Evolutionary conservation across 2,797 vertebrate genomes (phyloP), one percentile per base, ranked within the genome.

Genomic region (Myotis planiceps): DNA sequence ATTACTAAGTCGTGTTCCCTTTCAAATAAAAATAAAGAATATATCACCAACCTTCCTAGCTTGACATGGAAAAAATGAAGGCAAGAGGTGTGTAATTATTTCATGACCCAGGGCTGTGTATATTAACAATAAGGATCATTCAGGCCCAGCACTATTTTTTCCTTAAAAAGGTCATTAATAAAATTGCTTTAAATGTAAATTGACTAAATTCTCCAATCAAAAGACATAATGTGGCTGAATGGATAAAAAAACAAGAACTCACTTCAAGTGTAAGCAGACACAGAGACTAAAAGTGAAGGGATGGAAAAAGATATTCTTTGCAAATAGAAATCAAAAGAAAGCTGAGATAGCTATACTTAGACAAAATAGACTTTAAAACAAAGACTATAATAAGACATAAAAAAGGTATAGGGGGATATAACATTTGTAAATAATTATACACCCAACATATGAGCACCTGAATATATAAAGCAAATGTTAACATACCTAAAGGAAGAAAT

Each of bases 91-190:
- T 75, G 58, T 69, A 51, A 75, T 81, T 69, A 39, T 81, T 79
- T 75, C 21, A 53, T 87, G 58, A 83, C 18, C 60, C 1, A 63
- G 8, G 21, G 13, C 7, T 81, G 1, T 86, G 2, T 60, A 34
- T 95, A 58, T 92, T 16, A 82, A 79, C n/a, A 90, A 63, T 23
- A 55, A 69, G 6, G 42, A 83, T 74, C 45, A 76, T 80, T 87
- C 15, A 51, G 21, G 12, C 4, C 5, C n/a, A 88, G 32, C 29
- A 58, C 16, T 78, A 7, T 69, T 72, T 93, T 88, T 23, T 85
- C 19, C 13, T 94, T 42, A 75, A 42, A 90, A 82, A 96, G 12
- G 13, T 92, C 2, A 69, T 60, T 69, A 95, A 81, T n/a, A 89
- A 90, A 75, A 51, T 51, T 45, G 9, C 14, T 53, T 65, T 42